These are phyloP conservation scores for Drosophila kanekoi DNA, from an alignment of 2,888 invertebrate species.

Conservation along the genomic window DNA sequence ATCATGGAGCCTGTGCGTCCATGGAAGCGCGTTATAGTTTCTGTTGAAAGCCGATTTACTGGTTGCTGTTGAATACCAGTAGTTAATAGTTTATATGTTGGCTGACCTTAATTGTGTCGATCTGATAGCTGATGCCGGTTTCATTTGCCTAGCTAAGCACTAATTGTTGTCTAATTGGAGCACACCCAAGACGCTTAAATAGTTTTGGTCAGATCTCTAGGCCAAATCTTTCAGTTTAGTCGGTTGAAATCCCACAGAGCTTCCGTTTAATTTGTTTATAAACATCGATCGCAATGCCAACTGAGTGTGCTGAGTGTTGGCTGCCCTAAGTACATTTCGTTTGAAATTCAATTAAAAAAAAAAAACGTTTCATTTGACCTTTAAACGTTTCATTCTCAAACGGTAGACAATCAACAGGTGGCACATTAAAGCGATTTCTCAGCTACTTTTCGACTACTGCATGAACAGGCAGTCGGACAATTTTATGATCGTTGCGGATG, in stretches of 20 bases:
- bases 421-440: conserved; percentile 50
- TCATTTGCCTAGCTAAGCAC: conserved; percentile 27
- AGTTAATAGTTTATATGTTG: conserved; percentile 36
- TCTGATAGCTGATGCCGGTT: conserved; percentile 23
- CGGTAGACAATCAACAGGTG: conserved; percentile 42
- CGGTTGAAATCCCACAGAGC: conserved; percentile 24
- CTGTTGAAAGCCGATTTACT: conserved; percentile 53
- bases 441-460: conserved; percentile 60
- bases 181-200: conserved; percentile 29
- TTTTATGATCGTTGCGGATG: conserved; percentile 47
- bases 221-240: neutral
- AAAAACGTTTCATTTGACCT: conserved; percentile 55
- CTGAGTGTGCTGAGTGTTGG: conserved; percentile 1
- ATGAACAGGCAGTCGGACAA: conserved; percentile 38
- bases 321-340: conserved; percentile 73
- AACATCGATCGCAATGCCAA: conserved; percentile 18
- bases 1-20: too few relatives aligned
- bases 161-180: conserved; percentile 33
- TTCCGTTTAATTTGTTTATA: conserved; percentile 70
- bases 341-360: conserved; percentile 76
- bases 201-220: conserved; percentile 17
- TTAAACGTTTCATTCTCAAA: conserved; percentile 55
- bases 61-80: conserved; percentile 25
- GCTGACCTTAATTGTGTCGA: conserved; percentile 44
- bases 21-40: conserved; percentile 27